Evolutionary conservation across 2,797 vertebrate genomes (phyloP).

Genomic region (Melanotaenia trifasciata): DNA sequence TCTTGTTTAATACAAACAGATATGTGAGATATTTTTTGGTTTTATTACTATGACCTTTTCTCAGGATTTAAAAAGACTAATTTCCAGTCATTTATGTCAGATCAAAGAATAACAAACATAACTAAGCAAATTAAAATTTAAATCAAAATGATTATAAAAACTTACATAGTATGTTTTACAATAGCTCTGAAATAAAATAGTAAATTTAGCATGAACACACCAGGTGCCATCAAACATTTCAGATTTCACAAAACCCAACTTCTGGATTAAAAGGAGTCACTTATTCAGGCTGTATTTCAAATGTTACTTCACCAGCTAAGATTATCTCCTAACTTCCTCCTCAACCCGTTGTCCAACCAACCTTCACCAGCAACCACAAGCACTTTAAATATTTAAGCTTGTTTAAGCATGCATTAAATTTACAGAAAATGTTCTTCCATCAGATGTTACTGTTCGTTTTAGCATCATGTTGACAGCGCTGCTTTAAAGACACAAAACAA

Average conservation of each 20-base stretch:
- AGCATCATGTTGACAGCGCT: conserved; percentile 9
- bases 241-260: background rate
- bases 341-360: conserved; percentile 22
- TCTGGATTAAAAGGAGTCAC: background rate
- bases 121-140: background rate
- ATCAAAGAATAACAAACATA: conserved; percentile 3
- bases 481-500: conserved; percentile 44
- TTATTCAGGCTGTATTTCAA: background rate
- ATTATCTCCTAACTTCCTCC: conserved; percentile 8
- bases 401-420: conserved; percentile 45
- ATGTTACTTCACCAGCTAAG: background rate
- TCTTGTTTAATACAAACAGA: conserved; percentile 18
- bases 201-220: too few relatives aligned
- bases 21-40: background rate
- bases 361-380: conserved; percentile 11
- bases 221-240: background rate
- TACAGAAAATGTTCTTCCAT: conserved; percentile 51
- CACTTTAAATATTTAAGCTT: conserved; percentile 34
- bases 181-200: too few relatives aligned
- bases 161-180: too few relatives aligned
- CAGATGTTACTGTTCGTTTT: conserved; percentile 38
- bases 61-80: background rate
- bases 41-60: background rate
- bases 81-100: background rate
- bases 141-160: too few relatives aligned